Evolutionary conservation across 2,888 invertebrate species (phyloP), one percentile per base, ranked within the genome.

Genomic region (Willowsia nigromaculata): DNA sequence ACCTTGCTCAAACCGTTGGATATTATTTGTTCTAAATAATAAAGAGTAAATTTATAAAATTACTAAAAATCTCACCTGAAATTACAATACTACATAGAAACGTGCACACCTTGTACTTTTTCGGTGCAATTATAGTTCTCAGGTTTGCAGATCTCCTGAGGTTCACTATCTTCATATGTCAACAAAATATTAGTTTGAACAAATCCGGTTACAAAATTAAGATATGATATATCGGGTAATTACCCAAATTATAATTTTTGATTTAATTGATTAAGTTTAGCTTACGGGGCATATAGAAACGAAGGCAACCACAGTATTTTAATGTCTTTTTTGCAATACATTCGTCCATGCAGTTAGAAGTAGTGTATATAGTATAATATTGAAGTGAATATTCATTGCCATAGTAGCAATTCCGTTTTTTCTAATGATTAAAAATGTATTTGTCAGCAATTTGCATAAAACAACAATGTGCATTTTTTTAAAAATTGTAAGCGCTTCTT

Each of bases 261-360:
- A n/a, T n/a, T n/a, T n/a, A n/a, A n/a, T n/a, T n/a, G n/a, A n/a
- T n/a, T n/a, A n/a, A n/a, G n/a, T n/a, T n/a, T n/a, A n/a, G n/a
- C 9, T 18, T 53, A 33, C 13, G 5, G 25, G 92, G 92, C 92
- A 92, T 92, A 74, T 91, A 92, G 74, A 90, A 91, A 11, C 88
- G 83, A 6, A 87, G 84, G 53, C 92, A 92, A 0, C 30, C 13
- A 43, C 92, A 92, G 7, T 50, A 50, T 18, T 68, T 33, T 15
- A 62, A 65, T 0, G 91, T 91, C 11, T 37, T 43, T 6, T 90
- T 65, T 5, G 92, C 91, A 30, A 92, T 87, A 50, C 92, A 92
- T 47, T 92, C 92, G 25, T 90, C 91, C 27, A 91, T 83, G 56
- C 92, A 92, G 74, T 92, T 92, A 2, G 91, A 84, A 11, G 83